Base-by-base conservation (phyloP, 1,140 invertebrate genomes). In the Argopecten irradians region DNA sequence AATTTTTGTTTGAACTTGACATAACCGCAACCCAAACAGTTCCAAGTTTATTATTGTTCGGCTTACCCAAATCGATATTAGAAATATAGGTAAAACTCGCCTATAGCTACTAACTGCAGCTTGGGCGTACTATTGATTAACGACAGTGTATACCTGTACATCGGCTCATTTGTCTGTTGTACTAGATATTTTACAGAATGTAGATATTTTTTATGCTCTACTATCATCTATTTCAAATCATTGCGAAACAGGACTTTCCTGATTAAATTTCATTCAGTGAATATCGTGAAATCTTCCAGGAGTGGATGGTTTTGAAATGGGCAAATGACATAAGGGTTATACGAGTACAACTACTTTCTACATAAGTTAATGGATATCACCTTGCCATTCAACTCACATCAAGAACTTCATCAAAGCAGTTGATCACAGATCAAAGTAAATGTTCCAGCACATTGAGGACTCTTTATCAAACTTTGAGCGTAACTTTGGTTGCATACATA, bases 1-100 rank as follows among this genome's bases (percentile, higher is more conserved):
- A 71, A 28, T 71, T 71, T 71, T 71, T 71, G 55, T 71, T 71
- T 71, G 55, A 71, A 71, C 55, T 71, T n/a, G 22, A 71, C 55
- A 71, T 71, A 28, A 28, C 5, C 3, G 22, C 8, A 71, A 71
- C 55, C 1, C 55, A 71, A 71, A n/a, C 55, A 71, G 55, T 71
- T 28, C 43, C 7, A 55, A 28, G 55, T 71, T 71, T 71, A 11
- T 71, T n/a, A 71, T 71, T 71, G 55, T 71, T 71, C 22, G 8
- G 55, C 13, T 1, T 71, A 71, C 55, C 5, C n/a, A n/a, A 11
- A 71, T 71, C 55, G 28, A 71, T 71, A 71, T n/a, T 11, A 28
- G 55, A 71, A 28, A 8, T 71, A 71, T 28, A 71, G 55, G 55
- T 71, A 71, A n/a, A n/a, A n/a, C 22, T 28, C 28, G 55, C 55